Evolutionary conservation across 2,797 vertebrate species (phyloP), one percentile per base, ranked within the genome.

Genomic region (Chelonia mydas): DNA sequence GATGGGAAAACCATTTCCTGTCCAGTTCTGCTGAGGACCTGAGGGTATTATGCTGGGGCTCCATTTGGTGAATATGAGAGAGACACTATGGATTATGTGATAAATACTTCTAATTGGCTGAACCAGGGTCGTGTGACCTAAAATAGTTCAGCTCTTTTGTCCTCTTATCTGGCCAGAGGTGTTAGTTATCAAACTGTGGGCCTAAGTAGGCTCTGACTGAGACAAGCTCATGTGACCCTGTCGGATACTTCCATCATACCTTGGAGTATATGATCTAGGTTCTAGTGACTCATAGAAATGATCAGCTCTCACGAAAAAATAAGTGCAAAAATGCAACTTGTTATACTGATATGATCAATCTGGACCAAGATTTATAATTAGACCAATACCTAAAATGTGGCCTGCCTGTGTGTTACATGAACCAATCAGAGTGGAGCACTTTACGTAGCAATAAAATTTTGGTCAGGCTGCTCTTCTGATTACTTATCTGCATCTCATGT

Each of bases 261-360:
- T 86, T 81, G 88, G 37, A 87, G 72, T 77, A 95, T 81, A 91
- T 90, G 72, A 91, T 88, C 61, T 68, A 61, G 28, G 19, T n/a
- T 37, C n/a, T 72, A 41, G 57, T 59, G 61, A 51, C 84, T 86
- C n/a, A 90, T 94, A 21, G 80, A 94, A 90, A 86, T 59, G 31
- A 65, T 47, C 74, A 49, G 13, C 12, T 76, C 74, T 77, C 16
- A 49, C 31, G 41, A 47, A 47, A 47, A 45, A 77, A 28, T 68
- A 28, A 76, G 41, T 47, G 41, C 41, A 76, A 28, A 47, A 45
- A 37, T 89, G 51, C 47, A 90, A 81, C 86, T 49, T 84, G 11
- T 89, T 93, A n/a, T 11, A 55, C 92, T 95, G 88, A 59, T 65
- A 65, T 88, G 45, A 89, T 90, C 95, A 80, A 85, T 89, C 82